Percentiles rank a stretch among this genome's conserved stretches.
Evolutionary conservation across 2,888 invertebrate genomes (phyloP).

Genomic region (Lepidochrysops patricia): DNA sequence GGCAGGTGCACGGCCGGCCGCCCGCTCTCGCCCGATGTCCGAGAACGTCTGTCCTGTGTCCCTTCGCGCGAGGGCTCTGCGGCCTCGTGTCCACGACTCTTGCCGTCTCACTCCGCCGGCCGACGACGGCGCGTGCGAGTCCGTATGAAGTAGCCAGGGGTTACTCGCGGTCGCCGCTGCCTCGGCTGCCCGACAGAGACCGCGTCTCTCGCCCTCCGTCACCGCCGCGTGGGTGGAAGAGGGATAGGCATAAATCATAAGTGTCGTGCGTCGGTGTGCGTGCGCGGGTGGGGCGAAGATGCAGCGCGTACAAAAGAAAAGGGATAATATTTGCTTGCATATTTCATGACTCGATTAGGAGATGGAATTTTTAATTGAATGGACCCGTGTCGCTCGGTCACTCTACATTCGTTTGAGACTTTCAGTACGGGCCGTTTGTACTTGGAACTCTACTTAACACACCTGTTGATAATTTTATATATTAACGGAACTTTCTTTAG

Average conservation of each 20-base stretch:
- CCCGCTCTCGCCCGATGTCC: conserved; percentile 75
- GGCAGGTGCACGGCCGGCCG: conserved; percentile 70
- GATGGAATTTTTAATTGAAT: conserved; percentile 74
- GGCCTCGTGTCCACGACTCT: conserved; percentile 66
- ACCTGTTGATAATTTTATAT: neutral
- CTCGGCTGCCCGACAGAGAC: conserved; percentile 65
- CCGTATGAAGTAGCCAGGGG: conserved; percentile 72
- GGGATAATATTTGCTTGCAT: conserved; percentile 75
- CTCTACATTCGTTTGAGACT: conserved; percentile 30
- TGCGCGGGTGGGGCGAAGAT: conserved; percentile 74
- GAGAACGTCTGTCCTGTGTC: conserved; percentile 75
- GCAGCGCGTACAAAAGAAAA: conserved; percentile 73
- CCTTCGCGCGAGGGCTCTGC: conserved; percentile 71
- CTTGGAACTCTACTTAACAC: conserved; percentile 3
- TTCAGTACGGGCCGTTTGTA: neutral
- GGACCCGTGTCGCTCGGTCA: conserved; percentile 61
- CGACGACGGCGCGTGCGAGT: conserved; percentile 71
- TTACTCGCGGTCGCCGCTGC: conserved; percentile 71
- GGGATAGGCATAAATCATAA: conserved; percentile 56
- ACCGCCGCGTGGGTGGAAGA: conserved; percentile 39
- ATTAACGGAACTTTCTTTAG: neutral
- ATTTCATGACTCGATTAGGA: conserved; percentile 74
- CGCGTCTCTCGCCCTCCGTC: conserved; percentile 37
- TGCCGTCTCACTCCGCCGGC: conserved; percentile 67
- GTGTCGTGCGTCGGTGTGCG: conserved; percentile 71